Evolutionary conservation across 2,113 vertebrate genomes (phyloP).

Genomic region (Charina bottae): DNA sequence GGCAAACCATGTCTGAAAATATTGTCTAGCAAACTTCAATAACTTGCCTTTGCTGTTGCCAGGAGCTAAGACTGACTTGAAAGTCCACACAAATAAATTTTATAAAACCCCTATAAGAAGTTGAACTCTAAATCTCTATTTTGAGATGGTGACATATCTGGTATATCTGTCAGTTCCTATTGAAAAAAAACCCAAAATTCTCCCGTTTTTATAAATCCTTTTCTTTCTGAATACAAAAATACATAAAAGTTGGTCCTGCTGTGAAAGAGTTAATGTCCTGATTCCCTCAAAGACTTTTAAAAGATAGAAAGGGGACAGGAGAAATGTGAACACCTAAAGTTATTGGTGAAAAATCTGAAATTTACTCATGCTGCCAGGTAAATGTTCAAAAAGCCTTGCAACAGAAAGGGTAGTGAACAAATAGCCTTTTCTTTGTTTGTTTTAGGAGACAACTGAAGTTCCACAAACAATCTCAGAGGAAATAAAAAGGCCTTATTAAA

Average conservation of each 20-base stretch:
- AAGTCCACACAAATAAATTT: neutral
- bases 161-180: neutral
- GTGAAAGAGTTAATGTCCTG: constrained; percentile 45
- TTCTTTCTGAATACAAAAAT: constrained; percentile 44
- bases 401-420: constrained; percentile 45
- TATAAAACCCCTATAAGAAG: neutral
- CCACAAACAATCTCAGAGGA: constrained; percentile 36
- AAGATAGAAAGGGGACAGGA: constrained; percentile 36
- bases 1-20: neutral
- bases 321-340: constrained; percentile 54
- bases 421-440: constrained; percentile 49
- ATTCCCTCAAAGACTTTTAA: constrained; percentile 29
- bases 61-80: neutral
- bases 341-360: constrained; percentile 68
- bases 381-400: constrained; percentile 71
- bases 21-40: neutral
- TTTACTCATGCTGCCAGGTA: constrained; percentile 73
- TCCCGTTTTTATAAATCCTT: constrained; percentile 30
- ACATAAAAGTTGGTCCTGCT: constrained; percentile 33
- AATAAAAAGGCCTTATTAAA: constrained; percentile 42
- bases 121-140: neutral
- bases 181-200: constrained; percentile 23
- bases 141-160: neutral
- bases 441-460: constrained; percentile 52
- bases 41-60: neutral